phyloP scores from a whole-genome alignment of 64 coral and sea anemone species.

The Platygyra sinensis region DNA sequence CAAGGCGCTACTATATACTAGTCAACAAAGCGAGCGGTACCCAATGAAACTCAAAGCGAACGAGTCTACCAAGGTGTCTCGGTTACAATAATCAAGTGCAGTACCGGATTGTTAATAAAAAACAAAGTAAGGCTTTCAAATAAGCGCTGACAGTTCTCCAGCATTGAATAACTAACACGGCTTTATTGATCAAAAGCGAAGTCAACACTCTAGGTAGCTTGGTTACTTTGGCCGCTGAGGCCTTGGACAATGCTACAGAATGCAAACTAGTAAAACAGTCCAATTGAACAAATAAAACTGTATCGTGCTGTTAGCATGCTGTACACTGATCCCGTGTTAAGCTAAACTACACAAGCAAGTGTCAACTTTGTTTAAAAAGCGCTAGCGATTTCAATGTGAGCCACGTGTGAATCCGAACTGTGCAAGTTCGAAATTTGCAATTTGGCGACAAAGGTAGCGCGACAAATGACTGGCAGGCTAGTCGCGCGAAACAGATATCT shows the following conservation, averaged over 20 bases:
- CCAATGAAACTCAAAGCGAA: not conserved
- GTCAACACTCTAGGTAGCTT: too few species aligned
- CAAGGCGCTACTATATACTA: not conserved
- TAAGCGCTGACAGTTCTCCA: not conserved
- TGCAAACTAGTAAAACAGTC: not conserved
- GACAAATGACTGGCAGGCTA: not conserved
- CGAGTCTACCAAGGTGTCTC: too few species aligned
- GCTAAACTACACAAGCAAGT: constrained; percentile 24
- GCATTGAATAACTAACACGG: not conserved
- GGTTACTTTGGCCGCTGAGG: not conserved
- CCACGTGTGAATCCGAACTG: not conserved
- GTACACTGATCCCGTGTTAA: constrained; percentile 31
- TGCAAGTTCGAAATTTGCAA: not conserved
- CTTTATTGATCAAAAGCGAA: not conserved
- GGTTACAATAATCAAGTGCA: too few species aligned
- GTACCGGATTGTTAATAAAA: not conserved
- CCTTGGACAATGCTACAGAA: not conserved
- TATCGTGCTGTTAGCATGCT: constrained; percentile 5
- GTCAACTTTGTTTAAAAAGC: constrained; percentile 29
- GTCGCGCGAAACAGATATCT: not conserved
- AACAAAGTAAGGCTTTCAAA: not conserved
- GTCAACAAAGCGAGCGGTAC: not conserved
- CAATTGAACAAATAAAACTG: constrained; percentile 33
- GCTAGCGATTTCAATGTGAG: not conserved
- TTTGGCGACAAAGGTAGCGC: not conserved